Evolutionary conservation across 2,113 vertebrate genomes (phyloP), one percentile per base, ranked within the genome.

Genomic region (Elanus axillaris): DNA sequence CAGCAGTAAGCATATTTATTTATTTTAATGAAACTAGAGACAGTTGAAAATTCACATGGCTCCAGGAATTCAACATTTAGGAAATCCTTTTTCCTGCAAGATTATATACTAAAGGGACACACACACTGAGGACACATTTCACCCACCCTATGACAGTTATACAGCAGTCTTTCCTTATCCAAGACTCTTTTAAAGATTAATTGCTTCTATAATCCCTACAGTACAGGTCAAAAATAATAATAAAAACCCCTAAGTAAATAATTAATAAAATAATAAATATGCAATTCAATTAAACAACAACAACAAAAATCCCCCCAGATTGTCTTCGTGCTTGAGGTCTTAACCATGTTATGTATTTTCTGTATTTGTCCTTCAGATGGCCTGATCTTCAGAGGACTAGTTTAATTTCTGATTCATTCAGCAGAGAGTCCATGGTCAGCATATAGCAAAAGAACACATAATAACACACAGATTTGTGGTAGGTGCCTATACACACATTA

Each of bases 201-300:
- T 94, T 91, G 94, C 18, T 78, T 72, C 52, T 82, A 36, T 85
- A 87, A 90, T 95, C 45, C 71, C 48, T 68, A 81, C 36, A 81
- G 48, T 40, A 60, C 53, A 84, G 60, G 88, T 95, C 60, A 95
- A 89, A 90, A 92, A 74, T 67, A 77, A 91, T 87, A 92, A 81
- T 73, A 64, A 75, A 62, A 26, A 1, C 0, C 4, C 7, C 11
- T 8, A 89, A 89, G 64, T 93, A 96, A 96, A 96, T 89, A 95
- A 91, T 91, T 91, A 91, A 93, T 88, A 94, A 93, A 94, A 84
- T 63, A 90, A 92, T 90, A 88, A 73, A 89, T 93, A 86, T 45
- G 27, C 78, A 89, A 94, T 86, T 73, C 76, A 91, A 85, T 95
- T 94, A 95, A 91, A 91, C 17, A 73, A 31, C 34, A 73, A 75